Conservation (phyloP, 2,888 invertebrate species). For the Acrocera orbiculus region DNA sequence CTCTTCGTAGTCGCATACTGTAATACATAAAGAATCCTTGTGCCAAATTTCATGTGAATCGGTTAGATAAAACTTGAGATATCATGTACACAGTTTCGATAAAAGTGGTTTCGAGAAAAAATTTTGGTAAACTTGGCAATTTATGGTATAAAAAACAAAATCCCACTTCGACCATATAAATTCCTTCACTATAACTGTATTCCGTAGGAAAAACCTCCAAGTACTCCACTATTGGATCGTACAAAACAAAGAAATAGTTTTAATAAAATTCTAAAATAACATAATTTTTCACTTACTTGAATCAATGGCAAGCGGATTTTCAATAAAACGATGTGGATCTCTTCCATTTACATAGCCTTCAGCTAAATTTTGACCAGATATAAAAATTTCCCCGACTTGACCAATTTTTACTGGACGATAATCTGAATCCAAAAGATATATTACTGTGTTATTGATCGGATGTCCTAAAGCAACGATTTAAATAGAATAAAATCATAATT, state of each 20-base stretch:
- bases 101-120: too few species aligned
- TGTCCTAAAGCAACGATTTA: constrained; percentile 34
- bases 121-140: too few species aligned
- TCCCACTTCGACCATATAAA: too few species aligned
- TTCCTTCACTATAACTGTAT: too few species aligned
- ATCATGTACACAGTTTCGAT: too few species aligned
- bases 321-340: constrained; percentile 54
- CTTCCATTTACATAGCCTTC: constrained; percentile 61
- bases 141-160: too few species aligned
- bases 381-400: constrained; percentile 65
- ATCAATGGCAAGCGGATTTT: constrained; percentile 54
- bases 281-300: constrained; percentile 30
- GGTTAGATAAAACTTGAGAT: too few species aligned
- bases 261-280: neutral
- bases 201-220: neutral
- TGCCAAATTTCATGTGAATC: too few species aligned
- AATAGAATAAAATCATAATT: neutral
- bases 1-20: too few species aligned
- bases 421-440: constrained; percentile 62
- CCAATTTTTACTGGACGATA: constrained; percentile 53
- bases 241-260: neutral
- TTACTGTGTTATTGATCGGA: constrained; percentile 60
- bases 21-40: too few species aligned
- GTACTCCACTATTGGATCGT: too few species aligned
- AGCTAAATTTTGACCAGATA: constrained; percentile 63